Base-by-base conservation (phyloP, 2,797 vertebrate species). In the Lepidocolaptes lacrymiger region DNA sequence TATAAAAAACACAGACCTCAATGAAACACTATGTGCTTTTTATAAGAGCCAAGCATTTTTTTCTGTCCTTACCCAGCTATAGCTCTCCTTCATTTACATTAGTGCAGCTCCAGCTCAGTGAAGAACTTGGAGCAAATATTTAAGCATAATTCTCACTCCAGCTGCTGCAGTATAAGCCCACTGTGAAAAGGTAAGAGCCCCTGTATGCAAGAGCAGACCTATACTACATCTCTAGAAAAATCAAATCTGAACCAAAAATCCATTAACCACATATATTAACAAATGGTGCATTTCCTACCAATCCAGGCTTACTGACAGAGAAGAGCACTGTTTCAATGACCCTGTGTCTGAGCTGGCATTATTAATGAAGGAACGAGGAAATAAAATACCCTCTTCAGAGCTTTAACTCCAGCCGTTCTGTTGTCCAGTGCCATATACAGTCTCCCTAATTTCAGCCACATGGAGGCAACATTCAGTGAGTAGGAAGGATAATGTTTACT, bases 391-490 rank as follows among this genome's bases (percentile, higher is more conserved):
- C 99, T 99, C 91, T 98, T 98, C 54, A 99, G 95, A n/a, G 98
- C 96, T 22, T 95, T 98, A 46, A 98, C 91, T 26, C 98, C 99
- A 17, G 96, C 94, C 0, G 97, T 88, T 71, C 84, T 96, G 85
- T 97, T 98, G 13, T 98, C 98, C 94, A 99, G 93, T 1, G 96
- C 97, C 97, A 98, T 97, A 94, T 99, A 98, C 23, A 99, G 97
- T 69, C 98, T 96, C 16, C 99, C 99, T 78, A 99, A 74, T 96
- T 99, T 99, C 97, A 99, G 97, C 98, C 99, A 99, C 98, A 99
- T 98, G 83, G 99, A 99, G 48, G 99, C 99, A 93, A 99, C 98
- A 1, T 99, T 99, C 94, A 99, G 92, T 3, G 99, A 99, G 97
- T 98, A 99, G 54, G 98, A 77, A 1, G 99, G 99, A 61, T 99